Evolutionary conservation across 2,797 vertebrate species (phyloP).

Genomic region (Aphelocoma californica): DNA sequence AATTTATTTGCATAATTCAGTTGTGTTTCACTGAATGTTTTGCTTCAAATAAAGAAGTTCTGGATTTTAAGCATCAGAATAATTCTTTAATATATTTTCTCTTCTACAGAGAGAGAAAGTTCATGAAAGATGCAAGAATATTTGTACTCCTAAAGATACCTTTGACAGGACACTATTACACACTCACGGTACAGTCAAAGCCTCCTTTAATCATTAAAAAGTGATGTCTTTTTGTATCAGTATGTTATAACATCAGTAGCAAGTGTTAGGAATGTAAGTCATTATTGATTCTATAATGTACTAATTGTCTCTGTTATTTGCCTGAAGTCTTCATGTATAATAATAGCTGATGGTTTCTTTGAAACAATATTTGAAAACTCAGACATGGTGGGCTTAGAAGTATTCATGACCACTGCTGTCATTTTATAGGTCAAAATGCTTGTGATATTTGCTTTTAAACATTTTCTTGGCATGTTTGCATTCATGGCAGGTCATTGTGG

Average conservation of each 20-base stretch:
- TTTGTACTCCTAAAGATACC: conserved; percentile 90
- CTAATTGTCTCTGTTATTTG: not conserved
- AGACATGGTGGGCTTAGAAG: not conserved
- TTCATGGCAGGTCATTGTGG: not conserved
- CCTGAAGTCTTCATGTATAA: not conserved
- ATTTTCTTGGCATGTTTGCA: not conserved
- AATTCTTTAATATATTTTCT: conserved; percentile 40
- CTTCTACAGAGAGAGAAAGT: conserved; percentile 87
- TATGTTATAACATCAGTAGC: not conserved
- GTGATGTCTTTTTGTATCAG: not conserved
- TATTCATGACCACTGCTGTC: not conserved
- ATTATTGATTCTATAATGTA: not conserved
- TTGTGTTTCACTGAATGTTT: not conserved
- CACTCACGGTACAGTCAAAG: conserved; percentile 82
- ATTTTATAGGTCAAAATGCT: not conserved
- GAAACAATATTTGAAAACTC: not conserved
- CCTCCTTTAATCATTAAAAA: not conserved
- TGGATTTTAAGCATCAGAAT: not conserved
- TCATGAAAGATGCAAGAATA: conserved; percentile 89
- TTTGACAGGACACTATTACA: conserved; percentile 83
- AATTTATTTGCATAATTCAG: not conserved
- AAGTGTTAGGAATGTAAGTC: not conserved
- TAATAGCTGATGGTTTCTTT: not conserved
- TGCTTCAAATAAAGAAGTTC: not conserved
- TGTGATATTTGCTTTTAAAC: not conserved